These are phyloP conservation scores for Cherax destructor DNA, from an alignment of 1,140 invertebrate species.

Conservation along the genomic window DNA sequence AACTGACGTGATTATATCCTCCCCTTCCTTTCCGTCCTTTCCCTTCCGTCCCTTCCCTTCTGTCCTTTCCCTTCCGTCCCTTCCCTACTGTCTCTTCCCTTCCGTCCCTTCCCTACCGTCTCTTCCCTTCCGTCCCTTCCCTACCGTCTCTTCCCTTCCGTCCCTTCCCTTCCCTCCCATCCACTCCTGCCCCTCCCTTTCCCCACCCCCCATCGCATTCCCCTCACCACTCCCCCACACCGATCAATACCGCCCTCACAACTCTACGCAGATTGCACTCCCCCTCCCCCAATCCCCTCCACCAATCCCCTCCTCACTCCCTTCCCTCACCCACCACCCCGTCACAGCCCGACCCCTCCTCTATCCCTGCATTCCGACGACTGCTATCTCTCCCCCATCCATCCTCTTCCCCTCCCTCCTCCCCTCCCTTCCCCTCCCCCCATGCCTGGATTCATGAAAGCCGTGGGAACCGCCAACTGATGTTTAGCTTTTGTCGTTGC, in stretches of 20 bases:
- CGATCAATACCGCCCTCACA: conserved; percentile 41
- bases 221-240: neutral
- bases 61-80: too few relatives aligned
- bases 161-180: neutral
- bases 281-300: neutral
- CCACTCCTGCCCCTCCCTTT: neutral
- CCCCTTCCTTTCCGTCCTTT: neutral
- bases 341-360: neutral
- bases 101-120: too few relatives aligned
- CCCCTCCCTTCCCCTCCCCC: neutral
- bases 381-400: neutral
- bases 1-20: neutral
- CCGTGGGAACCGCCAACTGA: too few relatives aligned
- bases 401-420: neutral
- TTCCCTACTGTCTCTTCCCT: too few relatives aligned
- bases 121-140: neutral
- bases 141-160: neutral
- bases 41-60: too few relatives aligned
- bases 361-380: conserved; percentile 8
- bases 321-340: neutral
- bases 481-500: too few relatives aligned
- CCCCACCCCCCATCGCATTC: neutral
- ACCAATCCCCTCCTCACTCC: neutral
- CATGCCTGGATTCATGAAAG: too few relatives aligned
- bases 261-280: conserved; percentile 28